These are phyloP conservation scores for Nettapus auritus DNA, from an alignment of 2,113 vertebrate genomes.

Conservation along the genomic window DNA sequence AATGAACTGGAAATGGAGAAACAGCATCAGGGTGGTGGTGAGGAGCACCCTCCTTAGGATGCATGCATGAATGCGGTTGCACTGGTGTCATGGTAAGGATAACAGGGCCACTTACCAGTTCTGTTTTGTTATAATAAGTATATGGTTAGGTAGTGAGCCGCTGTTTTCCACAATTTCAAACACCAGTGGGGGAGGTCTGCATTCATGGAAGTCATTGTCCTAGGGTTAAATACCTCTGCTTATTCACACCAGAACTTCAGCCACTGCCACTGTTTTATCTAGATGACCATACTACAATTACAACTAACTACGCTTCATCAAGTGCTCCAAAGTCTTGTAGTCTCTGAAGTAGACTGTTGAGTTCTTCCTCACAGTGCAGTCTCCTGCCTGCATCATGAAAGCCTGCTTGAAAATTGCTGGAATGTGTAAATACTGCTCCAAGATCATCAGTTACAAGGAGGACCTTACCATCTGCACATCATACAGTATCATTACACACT, in stretches of 20 bases:
- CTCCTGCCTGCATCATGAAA: background rate
- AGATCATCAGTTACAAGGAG: background rate
- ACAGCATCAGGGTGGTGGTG: background rate
- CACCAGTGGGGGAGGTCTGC: background rate
- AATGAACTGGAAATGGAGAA: background rate
- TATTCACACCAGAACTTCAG: background rate
- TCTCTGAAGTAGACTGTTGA: background rate
- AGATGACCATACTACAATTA: background rate
- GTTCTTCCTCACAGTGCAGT: background rate
- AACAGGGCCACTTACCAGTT: background rate
- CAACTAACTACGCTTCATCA: background rate
- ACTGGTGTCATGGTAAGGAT: background rate
- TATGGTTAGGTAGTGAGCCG: background rate
- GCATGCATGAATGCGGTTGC: background rate
- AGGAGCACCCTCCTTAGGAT: background rate
- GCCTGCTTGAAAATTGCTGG: background rate
- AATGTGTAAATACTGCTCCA: background rate
- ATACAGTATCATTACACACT: background rate
- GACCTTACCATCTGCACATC: background rate
- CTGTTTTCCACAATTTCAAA: background rate
- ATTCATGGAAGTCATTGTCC: background rate
- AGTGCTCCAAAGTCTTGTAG: background rate
- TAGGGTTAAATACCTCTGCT: background rate
- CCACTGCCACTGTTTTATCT: background rate
- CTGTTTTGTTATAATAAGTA: slow-evolving; percentile 3